Base-by-base conservation (phyloP, 2,888 invertebrate genomes). In the Penaeus monodon region DNA sequence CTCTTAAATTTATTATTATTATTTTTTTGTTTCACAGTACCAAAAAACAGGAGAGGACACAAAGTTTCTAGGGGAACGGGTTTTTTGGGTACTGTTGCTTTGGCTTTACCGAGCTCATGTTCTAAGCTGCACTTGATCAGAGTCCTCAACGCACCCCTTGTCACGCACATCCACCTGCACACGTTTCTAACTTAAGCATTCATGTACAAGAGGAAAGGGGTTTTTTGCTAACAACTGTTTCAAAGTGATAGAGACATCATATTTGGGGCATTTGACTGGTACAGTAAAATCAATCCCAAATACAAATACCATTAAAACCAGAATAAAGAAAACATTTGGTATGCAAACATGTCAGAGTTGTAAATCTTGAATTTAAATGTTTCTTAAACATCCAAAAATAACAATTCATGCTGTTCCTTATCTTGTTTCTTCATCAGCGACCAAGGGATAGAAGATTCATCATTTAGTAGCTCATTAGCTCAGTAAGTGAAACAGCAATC, bases 1-100 rank as follows among this genome's bases (percentile, higher is more conserved):
- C 17, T 20, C 17, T 57, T 57, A 57, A n/a, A n/a, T n/a, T n/a
- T n/a, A n/a, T n/a, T n/a, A 57, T 57, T 1, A 57, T 57, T 57
- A 17, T 57, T 38, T 10, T 17, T 57, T 78, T 20, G 22, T 74
- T 79, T 77, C 83, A 33, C 89, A 91, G 91, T 91, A 90, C 88
- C 88, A 90, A 57, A n/a, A 89, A 91, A 29, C 90, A 95, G 87
- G 93, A 92, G 82, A 93, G 94, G 97, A 97, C 92, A 95, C 95
- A 87, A 94, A 94, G 90, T 94, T 95, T 90, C 94, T 97, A 92
- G 96, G 97, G 91, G 98, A 98, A 94, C 97, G 98, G 96, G 95
- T 97, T 91, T 98, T 98, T 92, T n/a, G n/a, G 98, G 98, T 14
- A 95, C 97, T 2, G 96, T 97, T 81, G 96, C 97, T 2, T 96